phyloP scores from a whole-genome alignment of 2,797 vertebrate species.

The Girardinus metallicus region DNA sequence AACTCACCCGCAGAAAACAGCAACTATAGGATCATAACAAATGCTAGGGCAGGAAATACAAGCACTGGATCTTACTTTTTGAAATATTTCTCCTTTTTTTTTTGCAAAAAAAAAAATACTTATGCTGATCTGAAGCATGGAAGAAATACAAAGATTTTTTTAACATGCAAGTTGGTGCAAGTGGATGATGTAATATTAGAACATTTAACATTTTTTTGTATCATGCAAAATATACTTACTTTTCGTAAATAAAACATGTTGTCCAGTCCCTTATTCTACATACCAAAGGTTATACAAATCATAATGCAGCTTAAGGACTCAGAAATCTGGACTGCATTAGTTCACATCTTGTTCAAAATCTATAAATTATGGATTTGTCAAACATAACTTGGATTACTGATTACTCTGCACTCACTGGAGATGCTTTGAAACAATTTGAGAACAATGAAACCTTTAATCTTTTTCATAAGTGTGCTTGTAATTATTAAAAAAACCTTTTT shows the following conservation, averaged over 20 bases:
- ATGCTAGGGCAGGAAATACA: constrained; percentile 21
- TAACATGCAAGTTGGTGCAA: neutral
- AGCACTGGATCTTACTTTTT: neutral
- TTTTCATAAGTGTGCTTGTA: neutral
- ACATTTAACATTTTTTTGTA: neutral
- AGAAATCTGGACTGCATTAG: neutral
- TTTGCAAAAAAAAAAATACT: neutral
- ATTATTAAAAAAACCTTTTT: neutral
- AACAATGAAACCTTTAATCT: neutral
- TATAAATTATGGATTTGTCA: neutral
- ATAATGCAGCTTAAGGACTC: neutral
- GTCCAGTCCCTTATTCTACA: neutral
- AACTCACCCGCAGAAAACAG: constrained; percentile 63
- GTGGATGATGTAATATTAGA: neutral
- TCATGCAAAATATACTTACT: neutral
- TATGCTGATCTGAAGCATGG: neutral
- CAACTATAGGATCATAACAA: constrained; percentile 42
- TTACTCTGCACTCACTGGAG: neutral
- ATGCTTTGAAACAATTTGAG: neutral
- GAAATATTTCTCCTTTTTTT: neutral
- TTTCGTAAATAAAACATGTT: neutral
- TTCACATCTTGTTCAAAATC: neutral
- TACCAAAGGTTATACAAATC: neutral
- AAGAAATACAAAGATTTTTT: neutral
- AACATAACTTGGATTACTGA: neutral